phyloP scores from a whole-genome alignment of 2,888 invertebrate species.

The Polydrusus cervinus region DNA sequence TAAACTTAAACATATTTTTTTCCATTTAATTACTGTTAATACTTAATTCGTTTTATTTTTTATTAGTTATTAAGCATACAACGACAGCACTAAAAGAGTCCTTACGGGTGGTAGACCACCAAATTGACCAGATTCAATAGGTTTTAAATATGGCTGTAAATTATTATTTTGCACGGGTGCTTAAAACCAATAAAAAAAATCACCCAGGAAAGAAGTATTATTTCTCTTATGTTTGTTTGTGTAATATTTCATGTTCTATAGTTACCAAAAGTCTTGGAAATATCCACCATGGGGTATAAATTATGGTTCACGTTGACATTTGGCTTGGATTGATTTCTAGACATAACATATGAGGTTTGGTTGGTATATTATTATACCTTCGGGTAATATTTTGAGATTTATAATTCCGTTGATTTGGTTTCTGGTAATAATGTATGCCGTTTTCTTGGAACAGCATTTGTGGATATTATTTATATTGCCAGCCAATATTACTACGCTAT shows the following conservation, averaged over 20 bases:
- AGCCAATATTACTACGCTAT: background rate
- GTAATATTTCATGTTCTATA: constrained; percentile 8
- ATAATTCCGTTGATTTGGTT: background rate
- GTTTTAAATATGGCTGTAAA: constrained; percentile 2
- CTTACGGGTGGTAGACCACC: constrained; percentile 15
- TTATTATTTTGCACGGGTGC: constrained; percentile 7
- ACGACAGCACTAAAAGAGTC: background rate
- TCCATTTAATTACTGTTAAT: too few relatives aligned
- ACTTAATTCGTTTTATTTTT: too few relatives aligned
- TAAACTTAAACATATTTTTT: too few relatives aligned
- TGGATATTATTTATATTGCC: background rate
- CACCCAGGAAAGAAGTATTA: background rate
- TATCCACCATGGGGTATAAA: background rate
- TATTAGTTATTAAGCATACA: too few relatives aligned
- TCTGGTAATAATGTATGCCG: background rate
- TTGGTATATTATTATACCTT: background rate
- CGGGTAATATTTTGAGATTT: background rate
- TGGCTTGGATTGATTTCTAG: constrained; percentile 16
- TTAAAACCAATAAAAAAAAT: background rate
- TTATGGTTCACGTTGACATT: background rate
- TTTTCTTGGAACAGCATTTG: background rate
- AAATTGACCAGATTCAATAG: constrained; percentile 4
- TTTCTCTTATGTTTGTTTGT: background rate
- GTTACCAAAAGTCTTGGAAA: constrained; percentile 6
- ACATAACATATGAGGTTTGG: constrained; percentile 7